phyloP scores from a whole-genome alignment of 2,888 invertebrate genomes.

The Mimas tiliae region DNA sequence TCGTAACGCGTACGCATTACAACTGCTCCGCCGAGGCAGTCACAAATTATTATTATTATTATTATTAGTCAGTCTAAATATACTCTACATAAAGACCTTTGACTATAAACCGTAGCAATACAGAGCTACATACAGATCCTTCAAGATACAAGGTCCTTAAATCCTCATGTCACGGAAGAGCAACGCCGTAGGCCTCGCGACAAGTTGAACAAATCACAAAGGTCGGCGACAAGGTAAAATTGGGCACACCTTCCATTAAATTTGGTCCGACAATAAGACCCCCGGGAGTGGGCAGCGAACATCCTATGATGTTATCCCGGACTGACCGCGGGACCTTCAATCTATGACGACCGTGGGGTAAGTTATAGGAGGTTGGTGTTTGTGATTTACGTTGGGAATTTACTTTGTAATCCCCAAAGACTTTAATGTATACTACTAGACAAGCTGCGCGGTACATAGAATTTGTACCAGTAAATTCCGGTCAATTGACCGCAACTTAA shows the following conservation, averaged over 20 bases:
- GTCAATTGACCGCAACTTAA: no score
- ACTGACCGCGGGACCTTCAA: slow-evolving; percentile 60
- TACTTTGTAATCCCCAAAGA: no score
- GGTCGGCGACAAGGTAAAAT: slow-evolving; percentile 27
- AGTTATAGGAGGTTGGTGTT: slow-evolving; percentile 37
- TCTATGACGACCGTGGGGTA: slow-evolving; percentile 42
- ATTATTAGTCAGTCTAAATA: no score
- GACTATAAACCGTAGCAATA: background rate
- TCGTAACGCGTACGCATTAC: no score
- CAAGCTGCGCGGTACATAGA: no score
- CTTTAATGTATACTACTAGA: no score
- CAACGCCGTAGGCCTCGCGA: background rate
- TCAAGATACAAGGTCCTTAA: background rate
- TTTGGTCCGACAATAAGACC: slow-evolving; percentile 63
- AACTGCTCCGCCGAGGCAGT: no score
- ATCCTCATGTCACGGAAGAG: background rate
- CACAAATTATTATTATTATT: no score
- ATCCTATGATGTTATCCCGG: slow-evolving; percentile 55
- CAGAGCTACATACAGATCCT: background rate
- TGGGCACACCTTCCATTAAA: slow-evolving; percentile 62
- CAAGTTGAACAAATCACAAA: slow-evolving; percentile 27
- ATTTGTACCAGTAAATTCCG: no score
- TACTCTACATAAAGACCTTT: no score
- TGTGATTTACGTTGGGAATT: background rate
- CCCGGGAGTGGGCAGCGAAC: slow-evolving; percentile 51